Conservation (phyloP, 2,888 invertebrate species). For the Scaptomyza polygonia region DNA sequence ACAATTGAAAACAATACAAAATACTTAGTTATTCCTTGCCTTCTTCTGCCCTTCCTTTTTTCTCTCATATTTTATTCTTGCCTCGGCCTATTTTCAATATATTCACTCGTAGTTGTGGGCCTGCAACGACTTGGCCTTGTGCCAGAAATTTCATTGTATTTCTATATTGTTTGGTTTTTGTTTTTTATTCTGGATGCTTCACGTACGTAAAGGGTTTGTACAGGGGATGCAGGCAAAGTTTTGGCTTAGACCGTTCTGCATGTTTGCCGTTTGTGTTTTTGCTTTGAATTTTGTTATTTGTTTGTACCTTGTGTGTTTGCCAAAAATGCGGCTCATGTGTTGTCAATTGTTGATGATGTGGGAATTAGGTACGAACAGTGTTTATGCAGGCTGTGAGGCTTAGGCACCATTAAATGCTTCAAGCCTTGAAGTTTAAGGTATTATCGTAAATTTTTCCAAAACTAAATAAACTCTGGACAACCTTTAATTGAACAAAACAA, state of each 20-base stretch:
- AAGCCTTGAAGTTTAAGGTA: too few species aligned
- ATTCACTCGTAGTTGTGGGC: constrained; percentile 36
- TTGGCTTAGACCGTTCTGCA: constrained; percentile 63
- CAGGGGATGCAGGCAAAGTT: constrained; percentile 50
- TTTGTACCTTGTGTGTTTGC: constrained; percentile 35
- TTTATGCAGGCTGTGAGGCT: constrained; percentile 27
- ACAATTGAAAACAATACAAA: constrained; percentile 80
- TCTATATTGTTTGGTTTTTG: constrained; percentile 51
- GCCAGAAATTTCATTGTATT: constrained; percentile 61
- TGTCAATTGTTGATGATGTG: constrained; percentile 78
- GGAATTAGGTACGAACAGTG: constrained; percentile 64
- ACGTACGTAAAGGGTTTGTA: neutral
- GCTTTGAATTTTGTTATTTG: constrained; percentile 26
- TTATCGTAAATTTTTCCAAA: constrained; percentile 12
- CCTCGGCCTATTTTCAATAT: constrained; percentile 46
- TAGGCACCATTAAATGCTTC: constrained; percentile 13
- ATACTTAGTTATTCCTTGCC: constrained; percentile 74
- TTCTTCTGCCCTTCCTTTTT: neutral
- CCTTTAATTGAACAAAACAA: too few species aligned
- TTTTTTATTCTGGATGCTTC: constrained; percentile 52
- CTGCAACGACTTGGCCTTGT: constrained; percentile 66
- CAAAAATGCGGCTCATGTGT: constrained; percentile 70
- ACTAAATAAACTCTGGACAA: constrained; percentile 11
- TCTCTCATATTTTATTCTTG: constrained; percentile 52
- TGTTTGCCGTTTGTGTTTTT: constrained; percentile 60